Base-by-base conservation (phyloP, 2,113 vertebrate genomes). In the Prietella phreatophila region DNA sequence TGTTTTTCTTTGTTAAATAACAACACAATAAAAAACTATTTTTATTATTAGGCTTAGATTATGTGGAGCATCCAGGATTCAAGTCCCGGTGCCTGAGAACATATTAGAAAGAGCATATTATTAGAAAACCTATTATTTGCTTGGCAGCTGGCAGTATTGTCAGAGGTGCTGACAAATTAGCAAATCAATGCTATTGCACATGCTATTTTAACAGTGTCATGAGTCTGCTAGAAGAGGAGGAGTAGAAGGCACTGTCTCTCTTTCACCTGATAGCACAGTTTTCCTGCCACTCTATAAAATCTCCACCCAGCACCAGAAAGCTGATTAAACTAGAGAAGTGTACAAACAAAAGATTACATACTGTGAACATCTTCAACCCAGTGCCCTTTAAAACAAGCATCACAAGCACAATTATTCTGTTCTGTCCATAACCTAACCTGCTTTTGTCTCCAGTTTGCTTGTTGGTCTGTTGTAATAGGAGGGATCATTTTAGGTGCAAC, bases 321-420 rank as follows among this genome's bases (percentile, higher is more conserved):
- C 92, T 94, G 94, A 95, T 95, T 95, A 95, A 91, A 91, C 20
- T 89, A 91, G 89, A 93, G 83, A 94, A 94, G 92, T 94, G 92
- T 92, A 90, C 93, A 94, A 95, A 95, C 93, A 93, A 93, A 94
- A 95, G 95, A 95, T 95, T 95, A 95, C 91, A 92, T 92, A 90
- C 93, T 92, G 91, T 90, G 92, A 93, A 93, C 91, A 92, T 93
- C 92, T 93, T 95, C 92, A 93, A 92, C 94, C 93, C 94, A 94
- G 93, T 94, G 94, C 93, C 94, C 92, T 94, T 83, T 95, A 94
- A 91, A 94, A 91, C 92, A 91, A 92, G 93, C 93, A 83, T 79
- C 82, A 83, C 92, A 92, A 89, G 88, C 91, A 94, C 93, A 95
- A 94, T 94, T 85, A 85, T 83, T 87, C 90, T 87, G 58, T 91